Base-by-base conservation (phyloP, 2,113 vertebrate genomes). In the Phocoena phocoena region DNA sequence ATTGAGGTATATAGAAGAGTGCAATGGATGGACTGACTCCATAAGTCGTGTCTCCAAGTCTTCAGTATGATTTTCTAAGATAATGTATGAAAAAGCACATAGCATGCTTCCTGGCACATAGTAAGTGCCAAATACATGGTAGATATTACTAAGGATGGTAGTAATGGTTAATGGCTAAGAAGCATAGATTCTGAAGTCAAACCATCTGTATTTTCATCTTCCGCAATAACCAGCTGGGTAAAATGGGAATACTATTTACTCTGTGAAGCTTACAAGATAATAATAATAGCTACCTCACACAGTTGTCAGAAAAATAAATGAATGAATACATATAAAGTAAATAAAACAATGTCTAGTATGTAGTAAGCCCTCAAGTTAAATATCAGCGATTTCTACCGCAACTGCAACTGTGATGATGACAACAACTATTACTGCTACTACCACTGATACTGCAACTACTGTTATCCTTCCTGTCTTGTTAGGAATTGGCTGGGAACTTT, bases 191-290 rank as follows among this genome's bases (percentile, higher is more conserved):
- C 60, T 85, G 33, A 94, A 38, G 41, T 89, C 53, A 88, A 88
- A 33, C 26, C 36, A 53, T 31, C 5, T 93, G 5, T 50, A 38
- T 70, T 95, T 76, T 85, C 17, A 28, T 82, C 36, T 68, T 90
- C 26, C 28, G 79, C 36, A 20, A 18, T 81, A 82, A 67, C 10
- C 62, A 89, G 53, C 41, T 63, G 71, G 63, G 18, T 74, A 83
- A 90, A 65, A 26, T 82, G 53, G 44, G 9, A 60, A 55, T 23
- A 21, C 67, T 81, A 68, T 85, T 90, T 95, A n/a, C 76, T 96
- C 82, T 65, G 62, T 47, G n/a, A 65, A 28, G 55, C n/a, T 80
- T 67, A 23, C 2, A 38, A 50, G n/a, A 80, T 68, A 80, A 73
- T 58, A 87, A 62, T 47, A 86, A 1, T 77, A n/a, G 71, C 55